A percentile compares a stretch with the other conserved stretches of the same genome.
Evolutionary conservation across 2,888 invertebrate species (phyloP).

Genomic region (Hypselothyrea guttata): DNA sequence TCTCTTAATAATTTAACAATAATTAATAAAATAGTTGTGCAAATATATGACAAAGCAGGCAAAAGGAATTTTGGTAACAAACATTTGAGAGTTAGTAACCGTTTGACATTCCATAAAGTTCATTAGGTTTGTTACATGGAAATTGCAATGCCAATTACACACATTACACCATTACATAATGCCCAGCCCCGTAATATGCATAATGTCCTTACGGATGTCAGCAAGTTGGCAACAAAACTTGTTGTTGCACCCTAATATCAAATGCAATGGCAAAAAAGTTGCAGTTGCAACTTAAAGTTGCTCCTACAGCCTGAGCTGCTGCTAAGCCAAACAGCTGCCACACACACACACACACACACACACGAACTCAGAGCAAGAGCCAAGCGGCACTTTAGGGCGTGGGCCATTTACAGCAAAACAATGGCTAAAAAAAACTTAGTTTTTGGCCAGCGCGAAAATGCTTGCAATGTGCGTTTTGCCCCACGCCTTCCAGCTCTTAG

Average conservation of each 20-base stretch:
- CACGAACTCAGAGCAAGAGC: conserved; percentile 33
- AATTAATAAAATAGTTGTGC: too few species aligned
- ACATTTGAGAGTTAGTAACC: conserved; percentile 6
- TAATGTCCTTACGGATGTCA: conserved; percentile 48
- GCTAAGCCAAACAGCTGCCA: conserved; percentile 56
- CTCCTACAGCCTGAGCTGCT: conserved; percentile 23
- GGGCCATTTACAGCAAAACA: conserved; percentile 71
- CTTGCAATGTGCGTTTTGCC: conserved; percentile 56
- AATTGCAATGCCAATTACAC: conserved; percentile 66
- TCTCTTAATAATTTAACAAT: too few species aligned
- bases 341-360: conserved; percentile 25
- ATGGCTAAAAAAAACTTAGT: conserved; percentile 51
- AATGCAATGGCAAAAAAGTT: conserved; percentile 44
- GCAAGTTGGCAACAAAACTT: conserved; percentile 52
- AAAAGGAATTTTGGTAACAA: too few species aligned
- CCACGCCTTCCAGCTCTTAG: neutral
- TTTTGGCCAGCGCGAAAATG: conserved; percentile 48
- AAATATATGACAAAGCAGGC: too few species aligned
- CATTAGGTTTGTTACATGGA: conserved; percentile 43
- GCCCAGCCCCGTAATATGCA: conserved; percentile 9
- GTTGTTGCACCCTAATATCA: conserved; percentile 24
- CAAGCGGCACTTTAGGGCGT: conserved; percentile 46
- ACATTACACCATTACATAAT: conserved; percentile 67
- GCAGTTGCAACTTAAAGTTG: conserved; percentile 46
- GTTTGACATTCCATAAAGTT: conserved; percentile 48